Evolutionary conservation across 2,113 vertebrate genomes (phyloP).

Genomic region (Embiotoca jacksoni): DNA sequence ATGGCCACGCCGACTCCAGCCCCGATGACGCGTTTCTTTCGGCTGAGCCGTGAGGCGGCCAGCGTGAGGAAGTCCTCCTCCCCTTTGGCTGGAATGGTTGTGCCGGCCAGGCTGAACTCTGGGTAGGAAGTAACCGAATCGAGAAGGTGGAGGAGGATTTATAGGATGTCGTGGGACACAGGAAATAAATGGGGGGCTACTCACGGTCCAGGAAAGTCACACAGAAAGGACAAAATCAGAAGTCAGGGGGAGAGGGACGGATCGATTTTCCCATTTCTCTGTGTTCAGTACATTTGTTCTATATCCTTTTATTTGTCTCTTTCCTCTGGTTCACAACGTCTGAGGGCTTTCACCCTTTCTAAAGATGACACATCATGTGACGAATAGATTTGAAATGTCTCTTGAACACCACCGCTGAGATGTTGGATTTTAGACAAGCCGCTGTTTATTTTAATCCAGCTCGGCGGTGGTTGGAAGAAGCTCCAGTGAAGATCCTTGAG

Average conservation of each 20-base stretch:
- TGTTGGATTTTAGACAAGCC: slow-evolving; percentile 20
- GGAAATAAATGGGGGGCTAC: background rate
- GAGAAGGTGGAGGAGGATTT: slow-evolving; percentile 13
- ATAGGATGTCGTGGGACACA: slow-evolving; percentile 7
- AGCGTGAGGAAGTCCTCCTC: slow-evolving; percentile 96
- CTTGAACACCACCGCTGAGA: background rate
- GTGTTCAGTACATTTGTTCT: slow-evolving; percentile 16
- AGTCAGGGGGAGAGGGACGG: slow-evolving; percentile 22
- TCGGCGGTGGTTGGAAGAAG: slow-evolving; percentile 38
- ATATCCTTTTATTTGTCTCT: slow-evolving; percentile 32
- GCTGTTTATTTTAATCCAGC: slow-evolving; percentile 32
- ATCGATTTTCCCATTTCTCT: slow-evolving; percentile 59
- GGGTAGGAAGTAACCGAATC: slow-evolving; percentile 46
- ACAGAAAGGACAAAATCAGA: slow-evolving; percentile 39
- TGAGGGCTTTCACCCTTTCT: slow-evolving; percentile 18
- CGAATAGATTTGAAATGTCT: slow-evolving; percentile 6
- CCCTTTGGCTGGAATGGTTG: slow-evolving; percentile 92
- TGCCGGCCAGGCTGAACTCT: slow-evolving; percentile 84
- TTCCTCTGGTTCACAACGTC: slow-evolving; percentile 23
- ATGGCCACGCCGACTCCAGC: slow-evolving; percentile 96
- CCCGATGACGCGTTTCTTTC: slow-evolving; percentile 93
- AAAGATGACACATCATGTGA: slow-evolving; percentile 27
- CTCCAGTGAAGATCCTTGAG: slow-evolving; percentile 61
- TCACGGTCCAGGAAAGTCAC: slow-evolving; percentile 21
- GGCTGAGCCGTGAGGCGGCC: slow-evolving; percentile 93